Conservation (phyloP, 2,113 vertebrate species). For the Pseudorectes ferrugineus region DNA sequence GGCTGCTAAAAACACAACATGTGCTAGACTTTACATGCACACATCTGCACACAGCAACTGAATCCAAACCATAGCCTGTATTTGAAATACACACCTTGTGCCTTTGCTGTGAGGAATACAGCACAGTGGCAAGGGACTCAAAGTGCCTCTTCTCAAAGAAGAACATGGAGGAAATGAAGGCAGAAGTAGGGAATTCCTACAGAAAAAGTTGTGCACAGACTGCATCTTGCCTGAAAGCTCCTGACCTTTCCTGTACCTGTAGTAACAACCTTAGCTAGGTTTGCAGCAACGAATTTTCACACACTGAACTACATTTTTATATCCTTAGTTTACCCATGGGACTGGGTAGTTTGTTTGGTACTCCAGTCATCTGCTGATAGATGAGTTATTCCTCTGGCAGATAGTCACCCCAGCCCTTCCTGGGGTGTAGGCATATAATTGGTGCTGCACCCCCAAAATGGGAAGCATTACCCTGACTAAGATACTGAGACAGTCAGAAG, state of each 20-base stretch:
- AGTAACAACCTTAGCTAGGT: neutral
- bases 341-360: neutral
- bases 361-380: neutral
- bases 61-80: neutral
- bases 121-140: rapidly evolving
- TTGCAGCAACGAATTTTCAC: neutral
- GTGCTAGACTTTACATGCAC: rapidly evolving
- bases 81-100: neutral
- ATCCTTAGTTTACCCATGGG: neutral
- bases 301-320: neutral
- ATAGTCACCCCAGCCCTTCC: neutral
- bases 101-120: neutral
- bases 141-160: neutral
- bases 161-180: neutral
- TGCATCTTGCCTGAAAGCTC: neutral
- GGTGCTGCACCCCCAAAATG: neutral
- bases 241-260: neutral
- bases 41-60: rapidly evolving
- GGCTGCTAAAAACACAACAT: neutral
- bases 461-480: neutral
- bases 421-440: neutral
- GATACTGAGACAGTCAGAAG: neutral
- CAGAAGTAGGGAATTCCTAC: neutral
- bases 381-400: neutral
- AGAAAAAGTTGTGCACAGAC: rapidly evolving